Conservation (phyloP, 2,797 vertebrate species). For the Halcyon badia region DNA sequence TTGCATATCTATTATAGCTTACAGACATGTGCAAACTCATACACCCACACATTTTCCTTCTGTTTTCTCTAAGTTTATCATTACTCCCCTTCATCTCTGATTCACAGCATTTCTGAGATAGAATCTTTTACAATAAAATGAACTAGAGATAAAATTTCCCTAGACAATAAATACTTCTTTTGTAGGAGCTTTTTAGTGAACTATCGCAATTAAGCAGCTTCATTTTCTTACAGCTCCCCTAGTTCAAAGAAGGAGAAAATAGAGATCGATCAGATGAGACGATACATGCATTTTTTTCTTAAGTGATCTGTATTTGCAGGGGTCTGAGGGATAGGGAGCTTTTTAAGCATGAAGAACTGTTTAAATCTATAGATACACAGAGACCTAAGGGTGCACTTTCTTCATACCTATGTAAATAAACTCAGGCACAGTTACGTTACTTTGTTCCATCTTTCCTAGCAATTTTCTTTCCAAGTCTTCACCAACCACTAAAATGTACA, state of each 20-base stretch:
- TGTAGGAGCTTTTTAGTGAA: background rate
- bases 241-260: background rate
- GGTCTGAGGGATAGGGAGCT: background rate
- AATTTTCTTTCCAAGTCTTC: background rate
- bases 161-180: slow-evolving; percentile 42
- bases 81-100: slow-evolving; percentile 68
- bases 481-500: background rate
- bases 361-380: background rate
- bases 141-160: slow-evolving; percentile 47
- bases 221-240: background rate
- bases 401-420: background rate
- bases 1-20: slow-evolving; percentile 64
- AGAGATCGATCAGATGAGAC: background rate
- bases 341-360: background rate
- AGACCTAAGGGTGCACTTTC: background rate
- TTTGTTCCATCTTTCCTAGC: background rate
- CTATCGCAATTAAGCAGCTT: background rate
- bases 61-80: slow-evolving; percentile 62
- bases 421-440: background rate
- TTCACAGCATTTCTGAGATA: slow-evolving; percentile 56
- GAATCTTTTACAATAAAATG: slow-evolving; percentile 52
- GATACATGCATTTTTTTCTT: background rate
- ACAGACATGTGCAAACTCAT: slow-evolving; percentile 67
- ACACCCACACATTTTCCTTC: slow-evolving; percentile 54
- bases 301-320: background rate